These are phyloP conservation scores for Catocala nupta DNA, from an alignment of 2,888 invertebrate species.

Conservation along the genomic window DNA sequence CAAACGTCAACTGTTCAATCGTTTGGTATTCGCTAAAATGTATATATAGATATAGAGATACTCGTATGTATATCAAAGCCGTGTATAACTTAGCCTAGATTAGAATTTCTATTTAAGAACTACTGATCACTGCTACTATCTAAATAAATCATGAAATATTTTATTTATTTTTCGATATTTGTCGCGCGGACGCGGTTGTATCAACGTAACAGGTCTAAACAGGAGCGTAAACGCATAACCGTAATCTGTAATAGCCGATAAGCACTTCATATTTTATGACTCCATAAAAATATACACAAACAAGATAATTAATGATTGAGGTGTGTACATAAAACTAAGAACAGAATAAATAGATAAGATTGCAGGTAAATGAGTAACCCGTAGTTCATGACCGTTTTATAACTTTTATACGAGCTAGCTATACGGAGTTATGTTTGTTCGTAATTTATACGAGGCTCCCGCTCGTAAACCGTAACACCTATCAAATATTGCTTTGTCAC, in stretches of 20 bases:
- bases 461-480: conserved; percentile 63
- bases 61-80: no score
- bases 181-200: no score
- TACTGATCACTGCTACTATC: no score
- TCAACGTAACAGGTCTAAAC: no score
- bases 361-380: conserved; percentile 29
- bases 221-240: not conserved
- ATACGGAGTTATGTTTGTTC: conserved; percentile 47
- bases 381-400: conserved; percentile 46
- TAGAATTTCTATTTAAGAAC: no score
- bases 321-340: conserved; percentile 43
- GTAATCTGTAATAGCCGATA: conserved; percentile 1
- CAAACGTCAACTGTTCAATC: no score
- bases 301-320: conserved; percentile 19
- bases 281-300: not conserved
- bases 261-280: conserved; percentile 13
- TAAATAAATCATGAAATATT: no score
- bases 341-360: conserved; percentile 57
- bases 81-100: no score
- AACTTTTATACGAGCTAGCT: conserved; percentile 59
- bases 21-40: no score
- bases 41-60: no score
- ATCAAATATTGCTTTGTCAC: conserved; percentile 63
- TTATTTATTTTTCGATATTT: no score
- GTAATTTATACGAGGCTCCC: conserved; percentile 58